Evolutionary conservation across 2,888 invertebrate genomes (phyloP).

Genomic region (Brenthis daphne): DNA sequence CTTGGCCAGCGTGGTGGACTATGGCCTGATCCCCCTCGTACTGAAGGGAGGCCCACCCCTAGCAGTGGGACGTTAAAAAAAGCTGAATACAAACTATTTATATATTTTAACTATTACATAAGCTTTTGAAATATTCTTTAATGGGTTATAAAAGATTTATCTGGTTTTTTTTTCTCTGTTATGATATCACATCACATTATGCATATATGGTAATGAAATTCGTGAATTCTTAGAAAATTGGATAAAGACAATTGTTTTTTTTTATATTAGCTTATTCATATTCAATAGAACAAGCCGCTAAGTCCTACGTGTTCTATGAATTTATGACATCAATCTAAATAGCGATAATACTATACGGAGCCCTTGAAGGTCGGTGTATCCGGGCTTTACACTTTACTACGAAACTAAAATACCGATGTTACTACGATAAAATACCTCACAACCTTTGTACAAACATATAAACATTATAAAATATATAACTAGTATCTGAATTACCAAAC

Average conservation of each 20-base stretch:
- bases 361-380: constrained; percentile 53
- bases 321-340: constrained; percentile 45
- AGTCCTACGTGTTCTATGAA: constrained; percentile 24
- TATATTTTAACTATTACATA: no score
- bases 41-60: no score
- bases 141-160: background rate
- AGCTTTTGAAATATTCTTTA: no score
- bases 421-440: constrained; percentile 30
- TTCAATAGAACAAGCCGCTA: constrained; percentile 2
- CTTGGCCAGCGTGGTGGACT: no score
- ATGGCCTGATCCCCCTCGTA: no score
- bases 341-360: constrained; percentile 43
- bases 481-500: constrained; percentile 20
- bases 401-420: constrained; percentile 26
- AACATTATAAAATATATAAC: constrained; percentile 23
- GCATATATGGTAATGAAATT: constrained; percentile 4
- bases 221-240: constrained; percentile 16
- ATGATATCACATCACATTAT: background rate
- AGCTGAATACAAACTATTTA: no score
- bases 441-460: constrained; percentile 27
- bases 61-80: no score
- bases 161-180: constrained; percentile 1
- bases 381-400: constrained; percentile 41
- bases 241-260: constrained; percentile 1
- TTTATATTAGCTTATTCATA: constrained; percentile 9